Percentiles rank a stretch among this genome's conserved stretches.
phyloP scores from a whole-genome alignment of 2,113 vertebrate species.

The Burhinus bistriatus region DNA sequence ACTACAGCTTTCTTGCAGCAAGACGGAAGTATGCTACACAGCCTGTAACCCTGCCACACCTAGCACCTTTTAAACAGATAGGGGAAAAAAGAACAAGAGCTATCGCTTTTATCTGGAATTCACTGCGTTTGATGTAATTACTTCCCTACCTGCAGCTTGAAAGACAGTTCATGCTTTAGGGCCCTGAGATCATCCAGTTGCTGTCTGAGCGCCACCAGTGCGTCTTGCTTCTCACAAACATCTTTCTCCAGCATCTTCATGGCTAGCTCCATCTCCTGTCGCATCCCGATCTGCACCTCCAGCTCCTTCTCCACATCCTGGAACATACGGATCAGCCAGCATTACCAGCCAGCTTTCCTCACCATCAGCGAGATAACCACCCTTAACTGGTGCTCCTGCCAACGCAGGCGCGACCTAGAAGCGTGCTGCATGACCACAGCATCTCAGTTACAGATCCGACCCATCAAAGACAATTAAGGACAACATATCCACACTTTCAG shows the following conservation, averaged over 20 bases:
- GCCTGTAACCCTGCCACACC: background rate
- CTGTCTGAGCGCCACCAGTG: conserved; percentile 90
- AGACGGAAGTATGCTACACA: background rate
- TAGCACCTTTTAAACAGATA: background rate
- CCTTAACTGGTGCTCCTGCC: background rate
- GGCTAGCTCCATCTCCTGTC: conserved; percentile 97
- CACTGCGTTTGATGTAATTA: too few species aligned
- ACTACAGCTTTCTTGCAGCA: background rate
- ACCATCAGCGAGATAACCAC: accelerated
- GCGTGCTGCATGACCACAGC: accelerated
- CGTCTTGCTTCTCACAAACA: conserved; percentile 95
- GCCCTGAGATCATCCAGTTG: conserved; percentile 92
- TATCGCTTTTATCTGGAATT: background rate
- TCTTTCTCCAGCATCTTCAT: conserved; percentile 99
- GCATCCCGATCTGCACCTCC: conserved; percentile 96
- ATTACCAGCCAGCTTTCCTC: background rate
- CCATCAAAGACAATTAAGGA: background rate
- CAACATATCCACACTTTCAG: accelerated
- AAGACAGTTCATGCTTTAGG: conserved; percentile 93
- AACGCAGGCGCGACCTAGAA: accelerated
- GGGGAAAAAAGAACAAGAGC: background rate
- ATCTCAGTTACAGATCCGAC: background rate
- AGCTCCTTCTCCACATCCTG: conserved; percentile 97
- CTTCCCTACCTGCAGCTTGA: conserved; percentile 89
- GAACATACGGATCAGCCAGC: background rate